Conservation (phyloP, 1,140 invertebrate genomes). For the Holcopasites calliopsidis region DNA sequence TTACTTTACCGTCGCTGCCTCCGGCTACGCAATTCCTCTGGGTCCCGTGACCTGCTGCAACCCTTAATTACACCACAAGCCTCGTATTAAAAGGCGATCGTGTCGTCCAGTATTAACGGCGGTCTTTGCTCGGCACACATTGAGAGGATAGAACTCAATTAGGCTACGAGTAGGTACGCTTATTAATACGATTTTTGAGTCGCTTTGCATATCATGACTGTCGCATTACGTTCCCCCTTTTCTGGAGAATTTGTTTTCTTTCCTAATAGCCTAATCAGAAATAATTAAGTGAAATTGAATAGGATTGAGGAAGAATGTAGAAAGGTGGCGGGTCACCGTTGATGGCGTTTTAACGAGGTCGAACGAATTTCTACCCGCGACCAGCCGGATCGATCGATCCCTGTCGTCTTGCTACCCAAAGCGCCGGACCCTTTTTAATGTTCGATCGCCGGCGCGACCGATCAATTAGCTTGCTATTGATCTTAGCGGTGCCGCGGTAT, state of each 20-base stretch:
- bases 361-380: constrained; percentile 39
- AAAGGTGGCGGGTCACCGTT: constrained; percentile 25
- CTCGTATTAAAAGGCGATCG: constrained; percentile 3
- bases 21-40: constrained; percentile 13
- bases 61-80: neutral
- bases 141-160: neutral
- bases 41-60: constrained; percentile 14
- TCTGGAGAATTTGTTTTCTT: neutral
- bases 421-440: constrained; percentile 47
- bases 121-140: neutral
- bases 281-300: too few relatives aligned
- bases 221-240: too few relatives aligned
- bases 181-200: too few relatives aligned
- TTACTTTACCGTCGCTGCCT: neutral
- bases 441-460: constrained; percentile 49
- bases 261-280: neutral
- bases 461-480: constrained; percentile 64
- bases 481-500: constrained; percentile 42
- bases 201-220: too few relatives aligned
- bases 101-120: neutral
- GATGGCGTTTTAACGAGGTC: constrained; percentile 43
- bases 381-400: constrained; percentile 25
- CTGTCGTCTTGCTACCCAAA: constrained; percentile 34
- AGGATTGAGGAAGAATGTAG: neutral
- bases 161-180: too few relatives aligned